These are phyloP conservation scores for Psophia crepitans DNA, from an alignment of 2,113 vertebrate species.

Conservation along the genomic window DNA sequence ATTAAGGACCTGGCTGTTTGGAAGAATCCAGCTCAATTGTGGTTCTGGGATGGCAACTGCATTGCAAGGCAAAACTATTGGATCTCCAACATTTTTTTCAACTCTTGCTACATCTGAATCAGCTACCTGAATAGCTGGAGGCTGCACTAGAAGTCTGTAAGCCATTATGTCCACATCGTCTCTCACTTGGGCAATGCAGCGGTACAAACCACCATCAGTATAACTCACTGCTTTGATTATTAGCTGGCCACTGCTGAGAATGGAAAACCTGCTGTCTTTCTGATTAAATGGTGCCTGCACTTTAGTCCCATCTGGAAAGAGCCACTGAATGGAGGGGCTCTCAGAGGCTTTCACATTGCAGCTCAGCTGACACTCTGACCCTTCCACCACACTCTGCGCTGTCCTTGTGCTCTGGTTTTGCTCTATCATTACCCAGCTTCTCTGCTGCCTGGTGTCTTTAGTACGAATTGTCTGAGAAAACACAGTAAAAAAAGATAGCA, in stretches of 20 bases:
- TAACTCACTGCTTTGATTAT: slow-evolving; percentile 67
- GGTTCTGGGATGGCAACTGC: slow-evolving; percentile 79
- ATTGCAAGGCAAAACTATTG: slow-evolving; percentile 75
- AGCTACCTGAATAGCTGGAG: slow-evolving; percentile 57
- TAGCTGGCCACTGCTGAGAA: slow-evolving; percentile 76
- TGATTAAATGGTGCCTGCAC: slow-evolving; percentile 71
- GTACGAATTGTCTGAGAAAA: slow-evolving; percentile 62
- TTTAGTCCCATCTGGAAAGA: slow-evolving; percentile 81
- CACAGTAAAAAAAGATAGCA: slow-evolving; percentile 69
- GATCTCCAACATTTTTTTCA: slow-evolving; percentile 69
- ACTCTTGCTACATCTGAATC: slow-evolving; percentile 56
- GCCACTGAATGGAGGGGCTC: slow-evolving; percentile 75
- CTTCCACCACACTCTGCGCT: slow-evolving; percentile 70
- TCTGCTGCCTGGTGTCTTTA: slow-evolving; percentile 43
- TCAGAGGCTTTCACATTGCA: slow-evolving; percentile 82
- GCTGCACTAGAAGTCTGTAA: slow-evolving; percentile 79
- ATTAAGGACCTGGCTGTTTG: slow-evolving; percentile 70
- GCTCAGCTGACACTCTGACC: slow-evolving; percentile 69
- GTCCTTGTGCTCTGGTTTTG: slow-evolving; percentile 42
- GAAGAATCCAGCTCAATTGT: slow-evolving; percentile 87
- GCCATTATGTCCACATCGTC: slow-evolving; percentile 70
- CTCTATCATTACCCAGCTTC: slow-evolving; percentile 85
- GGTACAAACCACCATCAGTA: slow-evolving; percentile 82
- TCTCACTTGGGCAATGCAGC: slow-evolving; percentile 78
- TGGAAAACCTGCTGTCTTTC: slow-evolving; percentile 70